Percentiles rank a stretch among this genome's conserved stretches.
Conservation (phyloP, 2,113 vertebrate genomes). For the Macrotus californicus region DNA sequence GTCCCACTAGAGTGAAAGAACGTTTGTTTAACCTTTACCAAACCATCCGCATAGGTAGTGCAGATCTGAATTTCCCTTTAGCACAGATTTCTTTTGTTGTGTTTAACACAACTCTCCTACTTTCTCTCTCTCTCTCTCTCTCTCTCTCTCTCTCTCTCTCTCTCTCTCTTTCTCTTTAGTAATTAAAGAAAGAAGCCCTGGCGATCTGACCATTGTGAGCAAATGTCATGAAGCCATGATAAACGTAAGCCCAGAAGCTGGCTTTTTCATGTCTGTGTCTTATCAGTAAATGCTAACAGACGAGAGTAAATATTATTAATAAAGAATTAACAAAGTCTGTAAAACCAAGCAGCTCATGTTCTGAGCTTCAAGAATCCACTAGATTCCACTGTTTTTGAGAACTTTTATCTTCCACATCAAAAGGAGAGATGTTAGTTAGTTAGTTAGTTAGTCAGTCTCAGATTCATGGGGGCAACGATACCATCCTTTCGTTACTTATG, state of each 20-base stretch:
- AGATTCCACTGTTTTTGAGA: not conserved
- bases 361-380: not conserved
- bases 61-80: constrained; percentile 46
- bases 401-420: not conserved
- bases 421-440: not conserved
- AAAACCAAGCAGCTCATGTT: not conserved
- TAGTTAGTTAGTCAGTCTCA: too few relatives aligned
- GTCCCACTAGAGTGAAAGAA: constrained; percentile 49
- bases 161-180: not conserved
- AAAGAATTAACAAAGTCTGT: not conserved
- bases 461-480: not conserved
- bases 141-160: not conserved
- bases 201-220: constrained; percentile 1
- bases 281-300: not conserved
- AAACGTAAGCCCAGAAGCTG: not conserved
- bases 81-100: constrained; percentile 22
- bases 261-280: not conserved
- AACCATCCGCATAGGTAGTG: constrained; percentile 32
- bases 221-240: constrained; percentile 46
- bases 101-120: not conserved
- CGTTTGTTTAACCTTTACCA: constrained; percentile 69
- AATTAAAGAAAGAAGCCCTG: not conserved
- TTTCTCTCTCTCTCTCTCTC: not conserved
- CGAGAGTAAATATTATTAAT: constrained; percentile 6
- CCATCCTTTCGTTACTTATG: not conserved